Conservation (phyloP, 1,140 invertebrate genomes). For the Nomia melanderi region DNA sequence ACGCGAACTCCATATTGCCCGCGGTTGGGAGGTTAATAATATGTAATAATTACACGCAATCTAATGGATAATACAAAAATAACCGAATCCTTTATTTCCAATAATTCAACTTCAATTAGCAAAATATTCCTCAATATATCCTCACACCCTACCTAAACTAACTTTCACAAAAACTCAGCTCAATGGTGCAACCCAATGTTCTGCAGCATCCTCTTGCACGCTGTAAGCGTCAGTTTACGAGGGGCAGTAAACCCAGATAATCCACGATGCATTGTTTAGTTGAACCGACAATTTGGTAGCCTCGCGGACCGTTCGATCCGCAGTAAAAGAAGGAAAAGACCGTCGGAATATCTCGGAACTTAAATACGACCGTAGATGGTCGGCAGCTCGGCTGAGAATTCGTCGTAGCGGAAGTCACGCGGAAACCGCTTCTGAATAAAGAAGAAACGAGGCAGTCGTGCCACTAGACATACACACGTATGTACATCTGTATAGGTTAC, state of each 20-base stretch:
- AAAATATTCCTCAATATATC: too few relatives aligned
- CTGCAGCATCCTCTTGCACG: too few relatives aligned
- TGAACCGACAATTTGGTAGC: background rate
- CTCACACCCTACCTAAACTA: too few relatives aligned
- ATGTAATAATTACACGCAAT: too few relatives aligned
- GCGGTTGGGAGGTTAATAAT: too few relatives aligned
- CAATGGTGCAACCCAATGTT: too few relatives aligned
- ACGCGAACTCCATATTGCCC: too few relatives aligned
- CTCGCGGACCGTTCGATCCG: background rate
- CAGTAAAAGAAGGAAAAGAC: background rate
- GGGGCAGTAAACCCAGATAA: conserved; percentile 5
- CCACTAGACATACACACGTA: background rate
- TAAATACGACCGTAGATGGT: background rate
- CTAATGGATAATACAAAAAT: too few relatives aligned
- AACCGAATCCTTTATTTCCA: too few relatives aligned
- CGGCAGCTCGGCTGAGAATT: background rate
- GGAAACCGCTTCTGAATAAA: conserved; percentile 18
- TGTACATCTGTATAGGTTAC: too few relatives aligned
- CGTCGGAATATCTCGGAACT: background rate
- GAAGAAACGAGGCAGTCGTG: background rate
- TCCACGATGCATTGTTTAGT: conserved; percentile 15
- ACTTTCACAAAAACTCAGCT: too few relatives aligned
- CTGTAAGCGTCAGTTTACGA: conserved; percentile 10
- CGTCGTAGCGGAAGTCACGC: background rate
- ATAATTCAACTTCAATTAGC: too few relatives aligned